Conservation (phyloP, 1,140 invertebrate species). For the Pogonus chalceus region DNA sequence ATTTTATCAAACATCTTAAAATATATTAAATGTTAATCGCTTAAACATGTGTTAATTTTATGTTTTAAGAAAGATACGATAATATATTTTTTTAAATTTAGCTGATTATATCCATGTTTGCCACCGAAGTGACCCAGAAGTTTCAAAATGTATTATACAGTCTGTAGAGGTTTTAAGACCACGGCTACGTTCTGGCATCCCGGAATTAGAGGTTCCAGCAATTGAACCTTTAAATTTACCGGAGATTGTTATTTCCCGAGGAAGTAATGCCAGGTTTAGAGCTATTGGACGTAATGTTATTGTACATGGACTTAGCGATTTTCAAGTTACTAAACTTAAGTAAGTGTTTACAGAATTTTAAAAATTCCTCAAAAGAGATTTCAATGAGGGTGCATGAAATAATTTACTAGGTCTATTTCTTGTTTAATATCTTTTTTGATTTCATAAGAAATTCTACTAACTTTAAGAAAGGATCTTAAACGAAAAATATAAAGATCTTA, state of each 20-base stretch:
- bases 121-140: slow-evolving; percentile 46
- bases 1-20: background rate
- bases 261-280: slow-evolving; percentile 34
- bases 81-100: slow-evolving; percentile 24
- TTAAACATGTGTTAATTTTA: background rate
- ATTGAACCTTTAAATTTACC: slow-evolving; percentile 50
- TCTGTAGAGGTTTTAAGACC: slow-evolving; percentile 43
- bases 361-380: too few species aligned
- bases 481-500: slow-evolving; percentile 19
- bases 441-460: too few species aligned
- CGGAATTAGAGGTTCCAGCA: slow-evolving; percentile 50
- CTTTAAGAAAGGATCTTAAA: too few species aligned
- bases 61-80: background rate
- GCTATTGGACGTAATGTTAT: slow-evolving; percentile 48
- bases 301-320: slow-evolving; percentile 41
- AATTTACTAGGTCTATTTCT: slow-evolving; percentile 2
- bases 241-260: slow-evolving; percentile 27
- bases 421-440: background rate
- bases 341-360: too few species aligned
- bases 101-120: slow-evolving; percentile 56
- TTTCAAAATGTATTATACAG: slow-evolving; percentile 45
- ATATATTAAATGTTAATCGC: background rate
- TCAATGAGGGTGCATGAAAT: slow-evolving; percentile 2
- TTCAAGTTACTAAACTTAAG: slow-evolving; percentile 38
- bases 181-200: slow-evolving; percentile 44